These are phyloP conservation scores for Rhizomys pruinosus DNA, from an alignment of 2,113 vertebrate genomes.

Conservation along the genomic window DNA sequence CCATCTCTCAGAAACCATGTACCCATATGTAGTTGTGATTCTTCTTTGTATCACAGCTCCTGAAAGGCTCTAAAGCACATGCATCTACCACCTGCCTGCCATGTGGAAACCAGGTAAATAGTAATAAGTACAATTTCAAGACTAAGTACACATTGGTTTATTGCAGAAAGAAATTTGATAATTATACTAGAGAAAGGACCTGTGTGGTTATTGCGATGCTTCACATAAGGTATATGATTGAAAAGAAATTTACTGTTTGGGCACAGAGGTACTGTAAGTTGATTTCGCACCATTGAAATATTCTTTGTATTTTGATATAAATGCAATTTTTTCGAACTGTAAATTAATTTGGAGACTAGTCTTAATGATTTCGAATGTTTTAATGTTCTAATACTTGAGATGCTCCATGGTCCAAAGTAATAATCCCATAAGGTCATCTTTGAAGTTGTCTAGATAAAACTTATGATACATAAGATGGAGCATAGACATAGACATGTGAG, in stretches of 20 bases:
- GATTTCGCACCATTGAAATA: background rate
- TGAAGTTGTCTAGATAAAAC: background rate
- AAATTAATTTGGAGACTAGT: background rate
- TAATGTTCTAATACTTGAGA: background rate
- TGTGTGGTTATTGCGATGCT: background rate
- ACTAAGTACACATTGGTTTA: background rate
- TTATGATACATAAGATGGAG: background rate
- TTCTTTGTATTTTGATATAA: background rate
- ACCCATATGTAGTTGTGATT: background rate
- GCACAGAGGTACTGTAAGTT: background rate
- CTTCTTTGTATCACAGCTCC: background rate
- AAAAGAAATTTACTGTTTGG: background rate
- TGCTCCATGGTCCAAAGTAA: background rate
- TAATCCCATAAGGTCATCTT: background rate
- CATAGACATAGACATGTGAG: no score
- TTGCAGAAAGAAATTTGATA: background rate
- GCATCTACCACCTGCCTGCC: background rate
- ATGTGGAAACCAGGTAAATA: background rate
- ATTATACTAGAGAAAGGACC: background rate
- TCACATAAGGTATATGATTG: background rate
- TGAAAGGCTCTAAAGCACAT: background rate
- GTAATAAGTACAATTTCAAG: background rate
- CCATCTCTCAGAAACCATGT: background rate
- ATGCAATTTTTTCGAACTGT: background rate
- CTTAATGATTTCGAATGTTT: background rate